These are phyloP conservation scores for Alentia gelatinosa DNA, from an alignment of 2,888 invertebrate genomes.

Conservation along the genomic window DNA sequence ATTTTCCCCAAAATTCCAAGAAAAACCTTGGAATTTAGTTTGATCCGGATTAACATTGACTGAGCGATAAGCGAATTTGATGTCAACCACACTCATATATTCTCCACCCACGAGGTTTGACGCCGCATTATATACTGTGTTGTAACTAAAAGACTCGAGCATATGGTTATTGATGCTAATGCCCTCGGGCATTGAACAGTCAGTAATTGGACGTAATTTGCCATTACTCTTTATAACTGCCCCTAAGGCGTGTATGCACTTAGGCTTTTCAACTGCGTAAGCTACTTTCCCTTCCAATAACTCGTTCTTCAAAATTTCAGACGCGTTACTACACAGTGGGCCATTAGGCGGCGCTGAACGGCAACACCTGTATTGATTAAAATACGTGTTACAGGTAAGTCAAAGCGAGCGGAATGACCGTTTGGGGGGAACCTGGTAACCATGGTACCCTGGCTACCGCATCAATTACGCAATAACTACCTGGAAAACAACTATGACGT, in stretches of 20 bases:
- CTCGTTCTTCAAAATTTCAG: no score
- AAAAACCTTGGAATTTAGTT: neutral
- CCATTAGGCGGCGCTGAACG: no score
- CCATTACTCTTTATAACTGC: neutral
- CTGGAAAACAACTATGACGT: no score
- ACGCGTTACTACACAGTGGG: no score
- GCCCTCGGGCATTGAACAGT: neutral
- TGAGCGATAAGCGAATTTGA: neutral
- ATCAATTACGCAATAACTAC: no score
- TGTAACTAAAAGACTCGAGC: neutral
- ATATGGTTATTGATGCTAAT: neutral
- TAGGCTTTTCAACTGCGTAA: no score
- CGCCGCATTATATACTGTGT: neutral
- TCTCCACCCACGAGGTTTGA: neutral
- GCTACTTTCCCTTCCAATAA: no score
- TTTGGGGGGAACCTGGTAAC: no score
- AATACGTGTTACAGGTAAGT: no score
- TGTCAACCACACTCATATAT: neutral
- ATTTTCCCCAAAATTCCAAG: neutral
- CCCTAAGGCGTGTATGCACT: constrained; percentile 22
- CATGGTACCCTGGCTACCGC: no score
- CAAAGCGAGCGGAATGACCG: no score
- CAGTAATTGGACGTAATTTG: neutral
- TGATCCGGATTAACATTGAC: neutral
- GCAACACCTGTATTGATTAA: no score